Percentiles rank a stretch among this genome's conserved stretches.
These are phyloP conservation scores for Lates japonicus DNA, from an alignment of 2,797 vertebrate species.

Conservation along the genomic window DNA sequence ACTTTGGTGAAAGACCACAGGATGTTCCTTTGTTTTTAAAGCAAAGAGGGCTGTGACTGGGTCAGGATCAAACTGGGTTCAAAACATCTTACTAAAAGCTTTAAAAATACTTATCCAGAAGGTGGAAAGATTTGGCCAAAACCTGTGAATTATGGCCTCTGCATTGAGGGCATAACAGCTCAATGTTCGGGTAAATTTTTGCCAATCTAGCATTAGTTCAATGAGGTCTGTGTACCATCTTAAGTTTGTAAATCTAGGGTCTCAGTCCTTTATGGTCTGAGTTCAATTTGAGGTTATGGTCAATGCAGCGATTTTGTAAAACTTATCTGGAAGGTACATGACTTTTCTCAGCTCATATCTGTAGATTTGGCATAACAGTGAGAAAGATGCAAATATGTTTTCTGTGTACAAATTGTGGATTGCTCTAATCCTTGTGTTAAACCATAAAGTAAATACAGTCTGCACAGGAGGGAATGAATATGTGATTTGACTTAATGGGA, in stretches of 20 bases:
- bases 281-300: too few relatives aligned
- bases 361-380: too few relatives aligned
- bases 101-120: constrained; percentile 27
- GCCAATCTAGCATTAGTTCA: not conserved
- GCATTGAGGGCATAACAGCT: not conserved
- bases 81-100: constrained; percentile 32
- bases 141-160: constrained; percentile 4
- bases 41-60: constrained; percentile 2
- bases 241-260: not conserved
- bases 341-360: too few relatives aligned
- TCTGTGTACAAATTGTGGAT: too few relatives aligned
- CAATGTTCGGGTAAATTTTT: constrained; percentile 13
- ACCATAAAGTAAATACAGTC: too few relatives aligned
- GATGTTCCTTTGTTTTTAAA: constrained; percentile 16
- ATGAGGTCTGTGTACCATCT: not conserved
- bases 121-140: not conserved
- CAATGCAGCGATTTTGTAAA: too few relatives aligned
- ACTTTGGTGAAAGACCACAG: constrained; percentile 2
- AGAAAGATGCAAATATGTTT: too few relatives aligned
- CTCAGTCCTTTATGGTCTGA: too few relatives aligned
- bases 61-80: constrained; percentile 22
- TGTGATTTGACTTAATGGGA: too few relatives aligned
- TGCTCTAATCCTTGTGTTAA: too few relatives aligned
- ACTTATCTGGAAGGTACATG: too few relatives aligned
- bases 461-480: too few relatives aligned